phyloP scores from a whole-genome alignment of 2,888 invertebrate species.

The Seira musarum region DNA sequence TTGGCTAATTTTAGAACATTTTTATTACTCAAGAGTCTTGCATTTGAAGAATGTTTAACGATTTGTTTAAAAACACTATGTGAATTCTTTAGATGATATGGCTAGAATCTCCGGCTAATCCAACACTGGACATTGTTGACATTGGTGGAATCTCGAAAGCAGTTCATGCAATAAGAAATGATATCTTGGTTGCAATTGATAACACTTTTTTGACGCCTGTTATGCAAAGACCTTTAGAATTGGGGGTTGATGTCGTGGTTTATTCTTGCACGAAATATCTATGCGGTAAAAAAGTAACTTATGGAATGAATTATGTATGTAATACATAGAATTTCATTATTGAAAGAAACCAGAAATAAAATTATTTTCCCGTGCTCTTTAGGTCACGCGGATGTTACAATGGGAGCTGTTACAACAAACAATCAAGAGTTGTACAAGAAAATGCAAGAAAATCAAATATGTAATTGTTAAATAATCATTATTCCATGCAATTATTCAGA shows the following conservation, averaged over 20 bases:
- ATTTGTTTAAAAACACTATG: no score
- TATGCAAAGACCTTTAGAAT: slow-evolving; percentile 74
- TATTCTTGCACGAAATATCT: slow-evolving; percentile 79
- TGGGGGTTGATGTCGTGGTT: slow-evolving; percentile 77
- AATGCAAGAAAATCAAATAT: slow-evolving; percentile 74
- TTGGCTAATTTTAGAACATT: no score
- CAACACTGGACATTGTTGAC: slow-evolving; percentile 76
- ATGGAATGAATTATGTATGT: no score
- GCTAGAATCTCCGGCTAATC: slow-evolving; percentile 78
- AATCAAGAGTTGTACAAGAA: slow-evolving; percentile 73
- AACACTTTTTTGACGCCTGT: slow-evolving; percentile 73
- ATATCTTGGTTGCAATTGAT: slow-evolving; percentile 75
- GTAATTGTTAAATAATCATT: no score
- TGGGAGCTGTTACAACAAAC: slow-evolving; percentile 76
- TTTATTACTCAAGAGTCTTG: no score
- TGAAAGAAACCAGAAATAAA: no score
- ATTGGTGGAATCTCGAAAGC: slow-evolving; percentile 74
- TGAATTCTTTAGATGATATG: slow-evolving; percentile 75
- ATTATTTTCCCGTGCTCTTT: no score
- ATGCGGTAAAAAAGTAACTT: no score
- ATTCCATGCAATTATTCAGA: no score
- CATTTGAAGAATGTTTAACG: no score
- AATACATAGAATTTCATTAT: no score
- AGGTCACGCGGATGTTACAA: slow-evolving; percentile 74
- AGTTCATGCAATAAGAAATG: slow-evolving; percentile 70